These are phyloP conservation scores for Tryphoninae sp. DNA, from an alignment of 2,888 invertebrate genomes.

Conservation along the genomic window DNA sequence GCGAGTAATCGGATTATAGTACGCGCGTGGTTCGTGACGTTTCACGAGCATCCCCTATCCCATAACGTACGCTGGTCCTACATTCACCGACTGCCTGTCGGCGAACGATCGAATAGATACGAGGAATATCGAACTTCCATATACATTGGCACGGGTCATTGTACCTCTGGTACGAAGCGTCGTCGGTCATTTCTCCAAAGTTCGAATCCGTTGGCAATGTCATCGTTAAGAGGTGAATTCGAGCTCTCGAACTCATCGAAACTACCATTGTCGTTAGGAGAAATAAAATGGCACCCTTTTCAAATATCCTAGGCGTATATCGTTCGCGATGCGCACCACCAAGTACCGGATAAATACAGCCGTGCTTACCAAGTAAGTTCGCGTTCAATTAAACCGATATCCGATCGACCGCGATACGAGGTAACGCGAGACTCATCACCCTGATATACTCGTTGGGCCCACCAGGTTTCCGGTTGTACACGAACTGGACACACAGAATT, in stretches of 20 bases:
- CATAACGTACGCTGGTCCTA: not conserved
- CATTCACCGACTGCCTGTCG: not conserved
- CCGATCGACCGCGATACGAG: slow-evolving; percentile 33
- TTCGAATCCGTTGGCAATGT: too few species aligned
- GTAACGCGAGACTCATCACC: slow-evolving; percentile 12
- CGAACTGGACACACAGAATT: slow-evolving; percentile 6
- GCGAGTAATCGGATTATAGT: not conserved
- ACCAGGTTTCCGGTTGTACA: slow-evolving; percentile 16
- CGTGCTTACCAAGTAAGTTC: not conserved
- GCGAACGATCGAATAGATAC: slow-evolving; percentile 18
- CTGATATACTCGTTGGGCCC: slow-evolving; percentile 21
- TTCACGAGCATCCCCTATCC: not conserved
- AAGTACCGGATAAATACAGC: not conserved
- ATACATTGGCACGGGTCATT: not conserved
- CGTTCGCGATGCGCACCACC: not conserved
- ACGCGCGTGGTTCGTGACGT: not conserved
- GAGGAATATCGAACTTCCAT: slow-evolving; percentile 14
- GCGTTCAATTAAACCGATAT: slow-evolving; percentile 38
- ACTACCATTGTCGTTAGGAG: not conserved
- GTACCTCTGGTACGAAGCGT: not conserved
- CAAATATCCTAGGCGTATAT: not conserved
- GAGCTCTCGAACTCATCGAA: too few species aligned
- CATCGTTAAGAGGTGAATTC: too few species aligned
- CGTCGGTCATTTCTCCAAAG: too few species aligned
- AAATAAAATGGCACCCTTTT: not conserved